These are phyloP conservation scores for Diabrotica balteata DNA, from an alignment of 2,888 invertebrate genomes.

Conservation along the genomic window DNA sequence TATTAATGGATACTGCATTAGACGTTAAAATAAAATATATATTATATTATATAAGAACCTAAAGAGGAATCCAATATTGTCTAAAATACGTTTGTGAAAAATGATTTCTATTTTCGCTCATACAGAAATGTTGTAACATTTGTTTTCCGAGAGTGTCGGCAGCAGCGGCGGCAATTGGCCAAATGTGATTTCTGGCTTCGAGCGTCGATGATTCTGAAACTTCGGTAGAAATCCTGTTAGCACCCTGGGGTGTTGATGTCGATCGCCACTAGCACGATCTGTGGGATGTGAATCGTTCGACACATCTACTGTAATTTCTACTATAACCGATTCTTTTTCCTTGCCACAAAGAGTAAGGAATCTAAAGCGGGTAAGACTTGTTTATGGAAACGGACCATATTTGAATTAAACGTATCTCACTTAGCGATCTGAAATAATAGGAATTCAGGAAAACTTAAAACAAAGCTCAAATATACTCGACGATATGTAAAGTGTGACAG, in stretches of 20 bases:
- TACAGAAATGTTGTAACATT: constrained; percentile 17
- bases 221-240: constrained; percentile 17
- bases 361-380: too few relatives aligned
- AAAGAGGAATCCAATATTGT: too few relatives aligned
- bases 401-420: too few relatives aligned
- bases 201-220: constrained; percentile 12
- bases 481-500: too few relatives aligned
- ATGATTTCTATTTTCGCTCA: constrained; percentile 10
- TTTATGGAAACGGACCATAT: too few relatives aligned
- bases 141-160: constrained; percentile 12
- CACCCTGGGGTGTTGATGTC: constrained; percentile 20
- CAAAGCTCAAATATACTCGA: too few relatives aligned
- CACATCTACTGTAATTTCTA: neutral
- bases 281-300: neutral
- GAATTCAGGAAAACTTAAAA: too few relatives aligned
- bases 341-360: too few relatives aligned
- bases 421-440: too few relatives aligned
- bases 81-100: constrained; percentile 5
- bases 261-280: constrained; percentile 1
- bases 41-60: too few relatives aligned
- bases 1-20: too few relatives aligned
- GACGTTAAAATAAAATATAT: too few relatives aligned
- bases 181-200: constrained; percentile 9
- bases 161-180: neutral
- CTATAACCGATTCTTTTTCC: neutral